phyloP scores from a whole-genome alignment of 2,797 vertebrate genomes.

The Leontocebus nigricollis region DNA sequence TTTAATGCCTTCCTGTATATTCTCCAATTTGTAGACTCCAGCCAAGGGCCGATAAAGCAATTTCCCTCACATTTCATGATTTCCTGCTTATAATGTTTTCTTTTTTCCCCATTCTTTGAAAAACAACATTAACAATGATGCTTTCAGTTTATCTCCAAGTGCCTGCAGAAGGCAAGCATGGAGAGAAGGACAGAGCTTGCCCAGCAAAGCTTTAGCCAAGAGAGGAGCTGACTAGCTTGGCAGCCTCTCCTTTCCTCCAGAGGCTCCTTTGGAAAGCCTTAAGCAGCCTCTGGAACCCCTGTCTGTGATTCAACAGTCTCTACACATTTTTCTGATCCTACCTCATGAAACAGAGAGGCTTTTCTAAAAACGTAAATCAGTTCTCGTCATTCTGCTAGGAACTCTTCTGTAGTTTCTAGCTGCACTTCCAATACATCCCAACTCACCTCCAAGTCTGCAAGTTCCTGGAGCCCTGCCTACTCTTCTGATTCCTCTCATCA shows the following conservation, averaged over 20 bases:
- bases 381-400: not conserved
- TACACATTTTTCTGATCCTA: not conserved
- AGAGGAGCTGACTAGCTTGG: not conserved
- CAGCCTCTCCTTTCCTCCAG: not conserved
- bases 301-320: not conserved
- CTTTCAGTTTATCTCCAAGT: conserved; percentile 38
- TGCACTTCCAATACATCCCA: not conserved
- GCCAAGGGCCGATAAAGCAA: conserved; percentile 59
- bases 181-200: not conserved
- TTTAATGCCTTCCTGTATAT: conserved; percentile 69
- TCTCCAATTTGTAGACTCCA: conserved; percentile 64
- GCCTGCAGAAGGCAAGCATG: conserved; percentile 7
- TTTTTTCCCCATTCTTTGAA: conserved; percentile 35
- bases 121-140: conserved; percentile 65
- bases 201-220: not conserved
- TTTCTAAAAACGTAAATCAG: not conserved
- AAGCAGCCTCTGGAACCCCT: not conserved
- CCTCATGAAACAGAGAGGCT: not conserved
- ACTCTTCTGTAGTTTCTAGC: not conserved
- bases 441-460: not conserved
- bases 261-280: not conserved
- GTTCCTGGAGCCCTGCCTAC: not conserved
- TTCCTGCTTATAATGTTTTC: conserved; percentile 68
- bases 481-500: not conserved
- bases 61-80: conserved; percentile 67